Conservation (phyloP, 2,113 vertebrate species). For the Narcine bancroftii region DNA sequence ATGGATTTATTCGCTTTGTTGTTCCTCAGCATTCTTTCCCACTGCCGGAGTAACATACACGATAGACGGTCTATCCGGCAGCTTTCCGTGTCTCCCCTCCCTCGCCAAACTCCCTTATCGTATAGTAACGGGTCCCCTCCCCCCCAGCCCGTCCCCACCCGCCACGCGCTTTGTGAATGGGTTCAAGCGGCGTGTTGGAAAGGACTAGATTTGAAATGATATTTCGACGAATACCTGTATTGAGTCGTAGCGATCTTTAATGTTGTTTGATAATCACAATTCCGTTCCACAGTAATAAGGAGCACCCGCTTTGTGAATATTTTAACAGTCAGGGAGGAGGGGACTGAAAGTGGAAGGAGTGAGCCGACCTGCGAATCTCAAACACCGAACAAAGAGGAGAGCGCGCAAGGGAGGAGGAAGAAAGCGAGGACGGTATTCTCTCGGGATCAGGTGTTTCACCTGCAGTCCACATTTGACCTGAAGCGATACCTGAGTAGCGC, state of each 20-base stretch:
- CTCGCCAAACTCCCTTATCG: not conserved
- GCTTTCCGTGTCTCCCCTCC: not conserved
- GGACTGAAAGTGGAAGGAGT: not conserved
- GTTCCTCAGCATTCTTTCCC: not conserved
- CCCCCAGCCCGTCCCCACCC: not conserved
- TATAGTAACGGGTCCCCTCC: not conserved
- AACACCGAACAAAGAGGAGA: not conserved
- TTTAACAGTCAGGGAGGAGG: constrained; percentile 21
- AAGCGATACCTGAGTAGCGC: constrained; percentile 36
- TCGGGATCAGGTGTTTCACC: constrained; percentile 36
- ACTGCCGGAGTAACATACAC: not conserved
- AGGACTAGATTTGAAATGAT: too few species aligned
- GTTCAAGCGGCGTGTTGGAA: too few species aligned
- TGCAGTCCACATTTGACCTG: constrained; percentile 36
- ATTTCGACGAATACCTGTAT: not conserved
- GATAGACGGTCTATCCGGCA: not conserved
- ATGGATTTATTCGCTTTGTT: not conserved
- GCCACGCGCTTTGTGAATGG: not conserved
- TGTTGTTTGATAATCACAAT: not conserved
- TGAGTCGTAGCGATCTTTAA: not conserved
- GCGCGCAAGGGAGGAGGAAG: constrained; percentile 16
- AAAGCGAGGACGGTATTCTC: constrained; percentile 38
- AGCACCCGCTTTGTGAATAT: not conserved
- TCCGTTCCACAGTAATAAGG: not conserved
- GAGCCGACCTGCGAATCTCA: not conserved